phyloP scores from a whole-genome alignment of 1,140 invertebrate species.

The Pinna nobilis region DNA sequence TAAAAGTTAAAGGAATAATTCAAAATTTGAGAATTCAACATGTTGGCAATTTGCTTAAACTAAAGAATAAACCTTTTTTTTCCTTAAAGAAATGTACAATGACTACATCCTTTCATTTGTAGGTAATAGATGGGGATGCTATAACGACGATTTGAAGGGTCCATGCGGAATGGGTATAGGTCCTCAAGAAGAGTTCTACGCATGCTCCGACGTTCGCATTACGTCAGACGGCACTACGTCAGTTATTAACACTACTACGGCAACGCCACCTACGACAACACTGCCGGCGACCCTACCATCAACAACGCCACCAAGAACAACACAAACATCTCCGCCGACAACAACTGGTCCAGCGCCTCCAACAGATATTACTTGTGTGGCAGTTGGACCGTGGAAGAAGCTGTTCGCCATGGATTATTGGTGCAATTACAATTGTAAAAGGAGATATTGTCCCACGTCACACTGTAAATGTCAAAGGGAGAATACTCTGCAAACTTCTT shows the following conservation, averaged over 20 bases:
- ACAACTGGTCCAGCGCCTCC: conserved; percentile 1
- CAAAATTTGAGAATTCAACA: too few species aligned
- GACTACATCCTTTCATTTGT: not conserved
- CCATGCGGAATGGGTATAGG: conserved; percentile 43
- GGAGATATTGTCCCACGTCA: conserved; percentile 15
- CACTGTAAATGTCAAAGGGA: conserved; percentile 18
- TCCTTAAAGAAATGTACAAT: not conserved
- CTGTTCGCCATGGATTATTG: conserved; percentile 16
- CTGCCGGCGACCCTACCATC: conserved; percentile 3
- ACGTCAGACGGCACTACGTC: not conserved
- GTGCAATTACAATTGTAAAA: conserved; percentile 24
- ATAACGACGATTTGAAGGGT: conserved; percentile 12
- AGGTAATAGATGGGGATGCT: conserved; percentile 56
- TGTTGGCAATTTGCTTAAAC: too few species aligned
- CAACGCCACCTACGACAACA: not conserved
- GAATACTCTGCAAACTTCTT: too few species aligned
- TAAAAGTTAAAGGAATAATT: too few species aligned
- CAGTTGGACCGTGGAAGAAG: conserved; percentile 25
- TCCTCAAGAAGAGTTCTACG: conserved; percentile 60
- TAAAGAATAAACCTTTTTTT: too few species aligned
- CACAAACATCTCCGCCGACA: not conserved
- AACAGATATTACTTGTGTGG: conserved; percentile 1
- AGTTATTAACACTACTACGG: not conserved
- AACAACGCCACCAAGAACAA: conserved; percentile 8
- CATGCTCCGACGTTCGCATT: conserved; percentile 55